These are phyloP conservation scores for Hippolais icterina DNA, from an alignment of 2,113 vertebrate species.

Conservation along the genomic window DNA sequence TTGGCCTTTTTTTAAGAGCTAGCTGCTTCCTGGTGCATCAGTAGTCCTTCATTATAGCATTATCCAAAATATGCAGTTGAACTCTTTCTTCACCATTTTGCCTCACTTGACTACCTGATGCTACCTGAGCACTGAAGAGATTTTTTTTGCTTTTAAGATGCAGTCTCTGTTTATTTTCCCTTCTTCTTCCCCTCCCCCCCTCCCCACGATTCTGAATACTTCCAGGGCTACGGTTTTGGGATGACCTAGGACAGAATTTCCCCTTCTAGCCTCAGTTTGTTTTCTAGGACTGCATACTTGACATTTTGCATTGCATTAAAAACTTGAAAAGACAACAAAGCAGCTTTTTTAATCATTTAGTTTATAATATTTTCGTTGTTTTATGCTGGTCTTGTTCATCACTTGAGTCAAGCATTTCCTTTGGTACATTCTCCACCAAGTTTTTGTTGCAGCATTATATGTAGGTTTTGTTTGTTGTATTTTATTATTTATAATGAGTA, in stretches of 20 bases:
- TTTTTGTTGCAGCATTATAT: not conserved
- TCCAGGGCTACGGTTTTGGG: not conserved
- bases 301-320: not conserved
- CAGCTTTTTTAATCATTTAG: not conserved
- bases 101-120: not conserved
- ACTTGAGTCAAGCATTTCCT: not conserved
- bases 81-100: not conserved
- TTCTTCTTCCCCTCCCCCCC: fast-evolving
- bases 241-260: not conserved
- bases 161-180: not conserved
- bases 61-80: not conserved
- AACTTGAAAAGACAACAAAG: not conserved
- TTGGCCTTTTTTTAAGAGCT: not conserved
- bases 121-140: not conserved
- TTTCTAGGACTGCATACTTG: not conserved
- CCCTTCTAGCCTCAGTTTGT: not conserved
- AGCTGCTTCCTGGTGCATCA: not conserved
- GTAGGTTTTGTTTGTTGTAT: not conserved
- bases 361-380: not conserved
- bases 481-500: not conserved
- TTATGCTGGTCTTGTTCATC: not conserved
- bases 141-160: not conserved
- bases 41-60: not conserved
- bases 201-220: not conserved
- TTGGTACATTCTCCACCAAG: not conserved